Base-by-base conservation (phyloP, 2,113 vertebrate species). In the Geococcyx californianus region DNA sequence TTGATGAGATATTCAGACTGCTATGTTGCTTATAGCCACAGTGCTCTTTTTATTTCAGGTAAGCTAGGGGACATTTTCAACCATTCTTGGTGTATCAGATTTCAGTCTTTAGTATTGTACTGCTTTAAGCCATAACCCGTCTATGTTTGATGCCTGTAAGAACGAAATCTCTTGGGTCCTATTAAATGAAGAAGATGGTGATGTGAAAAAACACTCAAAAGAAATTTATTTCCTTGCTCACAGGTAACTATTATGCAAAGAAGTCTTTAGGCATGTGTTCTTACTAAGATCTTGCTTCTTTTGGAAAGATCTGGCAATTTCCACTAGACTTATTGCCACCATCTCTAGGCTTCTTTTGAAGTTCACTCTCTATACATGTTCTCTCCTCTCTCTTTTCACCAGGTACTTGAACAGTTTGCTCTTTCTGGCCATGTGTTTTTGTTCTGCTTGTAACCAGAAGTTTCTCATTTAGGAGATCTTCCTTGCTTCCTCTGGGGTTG, bases 21-120 rank as follows among this genome's bases (percentile, higher is more conserved):
- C 8, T 33, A 5, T 55, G n/a, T 7, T 49, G 47, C 29, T 72
- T 76, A 34, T 24, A 2, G 1, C 49, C 28, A 26, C 0, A 0
- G 6, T 76, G 24, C 49, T 83, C 5, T 66, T 80, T 18, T 56
- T 84, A 6, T 68, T 79, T 70, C 8, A 72, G 36, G 20, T 79
- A 31, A 86, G 14, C 45, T 58, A 67, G 11, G 16, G 15, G 19
- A 31, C 54, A 19, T 69, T 91, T 94, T 79, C 49, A 68, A 13
- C 28, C 5, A 10, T 56, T 14, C 7, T 75, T 76, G 67, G 9
- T 56, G 47, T 83, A 59, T 55, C 31, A 29, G 54, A 78, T 33
- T 76, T 72, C 19, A 55, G 23, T 70, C n/a, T 90, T 86, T 45
- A 86, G 9, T 60, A 38, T 85, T 88, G 16, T 34, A 2, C 74